Conservation (phyloP, 2,113 vertebrate genomes). For the Peromyscus maniculatus region DNA sequence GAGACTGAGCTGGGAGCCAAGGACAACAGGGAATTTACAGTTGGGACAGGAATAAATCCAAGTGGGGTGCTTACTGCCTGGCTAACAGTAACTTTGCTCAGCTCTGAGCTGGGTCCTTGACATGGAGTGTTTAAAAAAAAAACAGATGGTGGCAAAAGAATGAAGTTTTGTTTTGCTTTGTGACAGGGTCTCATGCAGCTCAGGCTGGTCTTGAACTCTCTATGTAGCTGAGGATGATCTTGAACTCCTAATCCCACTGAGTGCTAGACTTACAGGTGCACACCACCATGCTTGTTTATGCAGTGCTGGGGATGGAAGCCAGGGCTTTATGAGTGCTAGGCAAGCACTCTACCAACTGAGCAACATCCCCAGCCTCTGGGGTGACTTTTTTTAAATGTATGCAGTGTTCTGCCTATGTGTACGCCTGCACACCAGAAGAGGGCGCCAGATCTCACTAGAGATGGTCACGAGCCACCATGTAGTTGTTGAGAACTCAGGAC, state of each 20-base stretch:
- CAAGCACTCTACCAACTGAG: neutral
- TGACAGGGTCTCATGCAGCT: neutral
- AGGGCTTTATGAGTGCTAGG: neutral
- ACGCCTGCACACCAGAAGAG: too few species aligned
- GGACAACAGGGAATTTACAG: neutral
- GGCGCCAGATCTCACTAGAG: too few species aligned
- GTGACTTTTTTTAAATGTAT: neutral
- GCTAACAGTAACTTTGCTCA: neutral
- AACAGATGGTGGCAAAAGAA: neutral
- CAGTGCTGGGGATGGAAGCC: neutral
- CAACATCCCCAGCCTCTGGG: neutral
- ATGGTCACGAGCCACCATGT: too few species aligned
- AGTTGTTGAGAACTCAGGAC: too few species aligned
- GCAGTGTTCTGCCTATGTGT: too few species aligned
- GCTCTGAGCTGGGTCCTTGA: neutral
- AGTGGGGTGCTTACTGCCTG: neutral
- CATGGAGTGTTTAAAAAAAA: accelerated
- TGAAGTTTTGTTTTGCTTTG: neutral
- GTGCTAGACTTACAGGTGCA: too few species aligned
- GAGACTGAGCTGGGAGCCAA: neutral
- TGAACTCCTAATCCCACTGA: neutral
- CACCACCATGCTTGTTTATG: neutral
- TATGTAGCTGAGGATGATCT: neutral
- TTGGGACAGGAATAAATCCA: neutral
- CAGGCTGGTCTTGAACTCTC: neutral